Base-by-base conservation (phyloP, 2,888 invertebrate genomes). In the Gibbula magus region DNA sequence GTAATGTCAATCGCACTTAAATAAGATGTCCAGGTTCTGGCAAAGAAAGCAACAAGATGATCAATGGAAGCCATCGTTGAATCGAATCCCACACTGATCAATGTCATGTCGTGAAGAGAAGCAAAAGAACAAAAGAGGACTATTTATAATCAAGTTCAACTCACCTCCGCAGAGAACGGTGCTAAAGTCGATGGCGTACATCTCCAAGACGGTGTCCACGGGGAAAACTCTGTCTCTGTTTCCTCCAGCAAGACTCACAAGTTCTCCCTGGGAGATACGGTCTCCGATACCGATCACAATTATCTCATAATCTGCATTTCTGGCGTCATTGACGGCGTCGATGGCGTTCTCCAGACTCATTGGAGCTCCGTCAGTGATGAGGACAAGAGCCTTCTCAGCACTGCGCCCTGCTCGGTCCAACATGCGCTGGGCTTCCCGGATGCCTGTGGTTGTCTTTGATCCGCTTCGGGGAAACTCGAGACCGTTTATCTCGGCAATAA, bases 351-450 rank as follows among this genome's bases (percentile, higher is more conserved):
- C 22, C 13, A 70, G 22, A 67, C 45, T 51, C 1, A 78, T 25
- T 13, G 78, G 78, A 20, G 78, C 70, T 5, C 78, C 78, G n/a
- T 78, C 78, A 8, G 78, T 78, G 18, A 78, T 70, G 29, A 78
- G 52, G 1, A 78, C 20, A 16, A 78, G 52, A 45, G 52, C 67
- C 20, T 67, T 67, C 18, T 29, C 18, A 8, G 29, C 25, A 20
- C 18, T 51, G 18, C 77, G 20, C 2, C 39, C 20, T 1, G 76
- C 61, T 18, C 56, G 61, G 29, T 77, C 54, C 18, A 61, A 10
- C 56, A 52, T 54, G n/a, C n/a, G 32, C 45, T 54, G 35, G 29
- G 35, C 61, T 25, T 56, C 56, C 18, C 32, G 29, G 18, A 76
- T 56, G n/a, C 76, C 61, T 13, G 56, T 20, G 7, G 75, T 70